Evolutionary conservation across 2,888 invertebrate species (phyloP).

Genomic region (Papilio demoleus): DNA sequence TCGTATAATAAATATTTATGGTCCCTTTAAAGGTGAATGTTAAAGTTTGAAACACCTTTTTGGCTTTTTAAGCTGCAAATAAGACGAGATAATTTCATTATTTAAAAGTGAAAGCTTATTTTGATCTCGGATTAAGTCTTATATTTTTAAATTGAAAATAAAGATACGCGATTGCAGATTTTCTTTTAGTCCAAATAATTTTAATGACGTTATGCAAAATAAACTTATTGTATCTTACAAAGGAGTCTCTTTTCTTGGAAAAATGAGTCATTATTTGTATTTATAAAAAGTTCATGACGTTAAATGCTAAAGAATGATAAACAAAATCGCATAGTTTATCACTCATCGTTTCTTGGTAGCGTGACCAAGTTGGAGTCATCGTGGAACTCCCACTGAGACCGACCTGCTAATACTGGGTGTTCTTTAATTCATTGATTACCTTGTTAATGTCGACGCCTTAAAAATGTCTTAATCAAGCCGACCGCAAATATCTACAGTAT

Average conservation of each 20-base stretch:
- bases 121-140: neutral
- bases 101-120: slow-evolving; percentile 19
- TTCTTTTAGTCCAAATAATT: neutral
- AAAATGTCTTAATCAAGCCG: slow-evolving; percentile 36
- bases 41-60: slow-evolving; percentile 14
- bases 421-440: slow-evolving; percentile 33
- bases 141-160: neutral
- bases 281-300: no score
- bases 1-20: slow-evolving; percentile 33
- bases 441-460: slow-evolving; percentile 34
- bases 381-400: slow-evolving; percentile 38
- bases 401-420: slow-evolving; percentile 35
- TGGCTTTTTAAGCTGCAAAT: slow-evolving; percentile 18
- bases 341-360: slow-evolving; percentile 33
- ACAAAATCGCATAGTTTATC: slow-evolving; percentile 16
- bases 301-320: neutral
- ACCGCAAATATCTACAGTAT: slow-evolving; percentile 28
- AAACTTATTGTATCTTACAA: no score
- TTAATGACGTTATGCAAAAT: no score
- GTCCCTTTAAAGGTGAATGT: neutral
- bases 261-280: no score
- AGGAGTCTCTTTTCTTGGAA: no score
- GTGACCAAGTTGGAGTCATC: slow-evolving; percentile 36
- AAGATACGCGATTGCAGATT: neutral
- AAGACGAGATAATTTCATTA: slow-evolving; percentile 10